A percentile compares a stretch with the other conserved stretches of the same genome.
phyloP scores from a whole-genome alignment of 1,140 invertebrate species.

The Drosophila repletoides region DNA sequence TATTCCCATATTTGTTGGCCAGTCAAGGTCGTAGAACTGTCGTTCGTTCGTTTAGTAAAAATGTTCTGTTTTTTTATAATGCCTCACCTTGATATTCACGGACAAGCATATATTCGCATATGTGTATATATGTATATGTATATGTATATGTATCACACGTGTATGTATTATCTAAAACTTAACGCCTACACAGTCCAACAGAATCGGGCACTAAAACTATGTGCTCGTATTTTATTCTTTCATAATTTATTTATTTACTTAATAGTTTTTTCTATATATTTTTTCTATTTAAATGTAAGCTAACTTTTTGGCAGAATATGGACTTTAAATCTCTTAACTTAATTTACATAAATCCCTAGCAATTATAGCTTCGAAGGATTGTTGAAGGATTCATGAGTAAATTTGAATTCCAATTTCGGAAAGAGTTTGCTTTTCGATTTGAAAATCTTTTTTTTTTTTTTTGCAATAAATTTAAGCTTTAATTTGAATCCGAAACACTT shows the following conservation, averaged over 20 bases:
- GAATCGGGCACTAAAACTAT: slow-evolving; percentile 3
- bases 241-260: neutral
- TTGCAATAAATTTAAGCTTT: neutral
- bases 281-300: neutral
- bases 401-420: no score
- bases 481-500: no score
- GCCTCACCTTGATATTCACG: slow-evolving; percentile 68
- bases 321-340: no score
- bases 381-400: no score
- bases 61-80: slow-evolving; percentile 65
- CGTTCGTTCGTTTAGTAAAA: slow-evolving; percentile 41
- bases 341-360: no score
- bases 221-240: no score
- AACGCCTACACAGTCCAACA: slow-evolving; percentile 9
- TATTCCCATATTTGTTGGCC: slow-evolving; percentile 39
- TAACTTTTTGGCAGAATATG: no score
- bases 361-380: no score
- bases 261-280: neutral
- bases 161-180: slow-evolving; percentile 15
- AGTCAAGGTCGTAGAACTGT: slow-evolving; percentile 63
- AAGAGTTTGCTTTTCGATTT: no score
- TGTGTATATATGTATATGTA: neutral
- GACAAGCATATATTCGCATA: slow-evolving; percentile 26
- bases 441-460: neutral
- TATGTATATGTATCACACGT: slow-evolving; percentile 4